A percentile compares a stretch with the other conserved stretches of the same genome.
Evolutionary conservation across 2,113 vertebrate genomes (phyloP).

Genomic region (Muntiacus muntjak): DNA sequence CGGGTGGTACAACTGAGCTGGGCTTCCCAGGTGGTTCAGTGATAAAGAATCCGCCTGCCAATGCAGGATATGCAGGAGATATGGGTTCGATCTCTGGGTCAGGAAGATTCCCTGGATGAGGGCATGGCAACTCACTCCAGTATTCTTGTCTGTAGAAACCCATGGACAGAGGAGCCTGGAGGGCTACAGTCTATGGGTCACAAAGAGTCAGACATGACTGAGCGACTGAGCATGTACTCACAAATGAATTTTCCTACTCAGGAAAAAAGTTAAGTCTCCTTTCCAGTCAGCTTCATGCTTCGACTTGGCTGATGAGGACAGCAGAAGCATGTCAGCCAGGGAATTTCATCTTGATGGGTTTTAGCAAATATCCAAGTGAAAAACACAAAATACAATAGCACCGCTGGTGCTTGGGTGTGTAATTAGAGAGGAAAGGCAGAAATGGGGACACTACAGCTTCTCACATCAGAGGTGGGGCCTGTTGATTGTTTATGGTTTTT

Average conservation of each 20-base stretch:
- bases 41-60: background rate
- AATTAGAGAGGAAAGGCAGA: background rate
- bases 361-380: background rate
- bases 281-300: background rate
- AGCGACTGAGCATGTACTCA: background rate
- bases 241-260: background rate
- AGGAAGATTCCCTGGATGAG: background rate
- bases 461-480: background rate
- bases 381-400: background rate
- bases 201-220: background rate
- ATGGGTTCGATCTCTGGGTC: background rate
- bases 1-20: background rate
- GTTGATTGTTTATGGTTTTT: background rate
- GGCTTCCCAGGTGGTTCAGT: background rate
- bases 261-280: background rate
- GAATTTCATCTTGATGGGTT: background rate
- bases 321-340: background rate
- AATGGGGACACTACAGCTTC: background rate
- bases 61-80: background rate
- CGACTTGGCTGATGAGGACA: background rate
- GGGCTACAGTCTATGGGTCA: background rate
- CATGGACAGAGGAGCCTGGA: background rate
- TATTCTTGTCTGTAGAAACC: background rate
- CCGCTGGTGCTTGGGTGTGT: background rate
- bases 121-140: background rate